phyloP scores from a whole-genome alignment of 2,888 invertebrate genomes.

The Harmothoe impar region DNA sequence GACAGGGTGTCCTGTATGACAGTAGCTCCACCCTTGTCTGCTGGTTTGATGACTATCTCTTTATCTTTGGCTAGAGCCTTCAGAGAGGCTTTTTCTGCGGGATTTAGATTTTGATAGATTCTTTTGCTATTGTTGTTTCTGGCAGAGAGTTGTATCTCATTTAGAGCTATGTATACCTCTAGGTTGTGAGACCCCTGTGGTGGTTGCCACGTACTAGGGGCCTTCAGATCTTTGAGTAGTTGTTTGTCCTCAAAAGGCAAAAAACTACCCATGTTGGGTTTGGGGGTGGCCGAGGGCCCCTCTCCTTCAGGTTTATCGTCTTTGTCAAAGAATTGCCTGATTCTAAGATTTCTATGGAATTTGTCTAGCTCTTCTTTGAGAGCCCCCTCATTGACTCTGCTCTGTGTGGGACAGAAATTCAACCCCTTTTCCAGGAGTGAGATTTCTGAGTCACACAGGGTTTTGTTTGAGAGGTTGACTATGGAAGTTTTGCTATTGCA shows the following conservation, averaged over 20 bases:
- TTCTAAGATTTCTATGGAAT: not conserved
- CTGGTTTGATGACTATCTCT: constrained; percentile 1
- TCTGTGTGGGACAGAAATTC: not conserved
- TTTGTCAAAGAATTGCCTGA: not conserved
- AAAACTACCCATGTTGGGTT: not conserved
- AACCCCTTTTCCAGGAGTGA: not conserved
- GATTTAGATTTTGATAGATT: not conserved
- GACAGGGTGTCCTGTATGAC: not conserved
- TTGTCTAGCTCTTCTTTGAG: not conserved
- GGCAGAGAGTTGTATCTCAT: not conserved
- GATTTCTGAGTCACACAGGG: not conserved
- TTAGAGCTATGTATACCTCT: not conserved
- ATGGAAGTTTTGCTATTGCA: too few species aligned
- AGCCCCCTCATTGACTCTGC: not conserved
- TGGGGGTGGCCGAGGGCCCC: not conserved
- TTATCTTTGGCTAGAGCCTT: not conserved
- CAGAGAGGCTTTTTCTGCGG: not conserved
- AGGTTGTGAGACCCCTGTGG: not conserved
- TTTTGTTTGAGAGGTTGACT: not conserved
- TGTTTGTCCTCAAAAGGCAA: not conserved
- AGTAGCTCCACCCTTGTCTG: constrained; percentile 5
- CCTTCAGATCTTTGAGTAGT: not conserved
- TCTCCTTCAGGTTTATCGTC: not conserved
- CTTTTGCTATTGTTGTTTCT: not conserved
- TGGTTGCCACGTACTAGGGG: not conserved